Base-by-base conservation (phyloP, 2,113 vertebrate species). In the Channa maculata region DNA sequence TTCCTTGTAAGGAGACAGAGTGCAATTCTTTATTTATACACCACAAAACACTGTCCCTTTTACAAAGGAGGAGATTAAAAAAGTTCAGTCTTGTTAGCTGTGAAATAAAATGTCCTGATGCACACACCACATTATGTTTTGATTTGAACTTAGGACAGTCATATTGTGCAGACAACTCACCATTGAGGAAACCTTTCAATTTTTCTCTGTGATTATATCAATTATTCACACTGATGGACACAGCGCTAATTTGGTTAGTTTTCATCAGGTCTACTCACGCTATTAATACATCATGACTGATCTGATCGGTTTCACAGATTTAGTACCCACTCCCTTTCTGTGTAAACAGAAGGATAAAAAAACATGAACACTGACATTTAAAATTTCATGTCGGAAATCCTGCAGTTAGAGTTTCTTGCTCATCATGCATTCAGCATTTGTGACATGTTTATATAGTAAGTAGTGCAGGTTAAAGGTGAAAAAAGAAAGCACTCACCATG, bases 401-500 rank as follows among this genome's bases (percentile, higher is more conserved):
- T 64, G 52, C 58, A 63, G 14, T 44, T 37, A 13, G 11, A 44
- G 38, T 36, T 34, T 34, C 70, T 66, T 58, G 44, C 76, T 46
- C 15, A 51, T 57, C 48, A 15, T 12, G 38, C 77, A 1, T 79
- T 12, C 14, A n/a, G 15, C 43, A 24, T 10, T 39, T 76, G 74
- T 72, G 48, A 59, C 75, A 69, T 67, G 71, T 79, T 88, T 69
- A 65, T 79, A 80, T 73, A 60, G 77, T 82, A 86, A 80, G 82
- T 11, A 73, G 50, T 58, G 58, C 62, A 76, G 77, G 65, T 71
- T 89, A 80, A 83, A 87, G 65, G 58, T 79, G 70, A 76, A 86
- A 88, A 89, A 86, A 87, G 68, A 80, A 82, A 77, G 77, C 79
- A 92, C 90, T 89, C 89, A 92, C 91, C 89, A 88, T 89, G 85